phyloP scores from a whole-genome alignment of 2,113 vertebrate species.

The Murina feae region DNA sequence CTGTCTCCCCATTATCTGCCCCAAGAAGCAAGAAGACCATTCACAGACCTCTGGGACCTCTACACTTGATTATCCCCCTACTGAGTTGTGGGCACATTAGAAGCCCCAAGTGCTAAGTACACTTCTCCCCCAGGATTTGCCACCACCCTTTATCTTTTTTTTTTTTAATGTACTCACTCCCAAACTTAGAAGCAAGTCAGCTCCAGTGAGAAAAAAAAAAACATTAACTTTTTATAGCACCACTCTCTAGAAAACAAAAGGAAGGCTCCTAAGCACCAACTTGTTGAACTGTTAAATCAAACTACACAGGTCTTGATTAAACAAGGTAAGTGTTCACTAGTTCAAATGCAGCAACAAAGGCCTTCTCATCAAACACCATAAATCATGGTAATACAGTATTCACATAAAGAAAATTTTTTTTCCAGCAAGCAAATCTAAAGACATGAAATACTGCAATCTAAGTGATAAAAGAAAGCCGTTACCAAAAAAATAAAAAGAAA shows the following conservation, averaged over 20 bases:
- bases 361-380: background rate
- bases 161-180: background rate
- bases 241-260: background rate
- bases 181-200: background rate
- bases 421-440: background rate
- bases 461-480: background rate
- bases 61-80: background rate
- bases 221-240: background rate
- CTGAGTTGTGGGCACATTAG: background rate
- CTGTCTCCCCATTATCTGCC: background rate
- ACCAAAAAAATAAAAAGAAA: too few relatives aligned
- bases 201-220: background rate
- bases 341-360: background rate
- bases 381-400: background rate
- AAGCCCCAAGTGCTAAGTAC: background rate
- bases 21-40: background rate
- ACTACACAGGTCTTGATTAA: background rate
- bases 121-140: background rate
- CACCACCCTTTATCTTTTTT: background rate
- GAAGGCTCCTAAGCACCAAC: background rate
- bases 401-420: background rate
- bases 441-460: background rate
- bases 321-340: background rate
- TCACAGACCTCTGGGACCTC: background rate
- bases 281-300: background rate